Base-by-base conservation (phyloP, 2,797 vertebrate species). In the Onychomys arenicola region DNA sequence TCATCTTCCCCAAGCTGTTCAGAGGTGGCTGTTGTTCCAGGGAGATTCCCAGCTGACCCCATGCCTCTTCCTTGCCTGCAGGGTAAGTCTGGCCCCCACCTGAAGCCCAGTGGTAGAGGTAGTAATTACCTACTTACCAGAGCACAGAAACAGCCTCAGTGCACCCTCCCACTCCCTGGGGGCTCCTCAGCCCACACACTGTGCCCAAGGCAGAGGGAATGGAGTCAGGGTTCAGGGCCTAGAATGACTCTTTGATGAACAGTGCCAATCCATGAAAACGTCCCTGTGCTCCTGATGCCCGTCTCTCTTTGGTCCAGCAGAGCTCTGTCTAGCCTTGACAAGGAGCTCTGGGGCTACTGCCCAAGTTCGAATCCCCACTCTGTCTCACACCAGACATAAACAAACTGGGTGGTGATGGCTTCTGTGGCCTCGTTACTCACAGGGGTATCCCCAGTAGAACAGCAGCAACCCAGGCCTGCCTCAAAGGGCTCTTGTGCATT, bases 61-160 rank as follows among this genome's bases (percentile, higher is more conserved):
- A 0, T 29, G 46, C n/a, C n/a, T 73, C 43, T 57, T 96, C 57
- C 84, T 88, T 4, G 3, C 14, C 27, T 8, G 52, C 46, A 80
- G 57, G 67, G 46, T 40, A 37, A 83, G 17, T 61, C 85, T 73
- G 76, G 37, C 5, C 63, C 32, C 63, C 9, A 4, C 57, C 25
- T 57, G 59, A 11, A 43, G 71, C 43, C 43, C 29, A 2, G 14
- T 37, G 17, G 46, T 27, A 86, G 90, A 96, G 96, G 96, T 94
- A 93, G 92, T 95, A 97, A 96, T 96, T 97, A 96, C 23, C 34
- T 16, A 16, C 19, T 69, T 37, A 12, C 43, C 83, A 73, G 82
- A 82, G 61, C 37, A 37, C 5, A 19, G 77, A 59, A 73, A 86
- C 34, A 92, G 67, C 65, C 59, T 2, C 6, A 1, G 55, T 46